Base-by-base conservation (phyloP, 92 coral and sea anemone genomes). In the Palythoa grandiflora region DNA sequence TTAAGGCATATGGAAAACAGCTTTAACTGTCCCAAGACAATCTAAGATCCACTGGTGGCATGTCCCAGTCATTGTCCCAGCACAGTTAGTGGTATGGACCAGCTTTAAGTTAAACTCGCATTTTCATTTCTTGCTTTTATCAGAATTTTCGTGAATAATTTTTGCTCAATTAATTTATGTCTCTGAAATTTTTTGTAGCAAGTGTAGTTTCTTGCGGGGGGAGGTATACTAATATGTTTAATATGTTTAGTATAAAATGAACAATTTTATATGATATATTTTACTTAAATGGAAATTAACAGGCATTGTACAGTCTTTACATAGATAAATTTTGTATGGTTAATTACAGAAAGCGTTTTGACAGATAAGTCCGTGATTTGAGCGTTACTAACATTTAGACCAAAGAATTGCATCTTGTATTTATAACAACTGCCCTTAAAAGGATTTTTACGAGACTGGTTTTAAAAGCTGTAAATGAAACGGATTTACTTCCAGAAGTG, bases 251-350 rank as follows among this genome's bases (percentile, higher is more conserved):
- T 81, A 80, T 54, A 81, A 48, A 81, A 81, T 39, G 38, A 53
- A 65, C 19, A 47, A 48, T 81, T 81, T 44, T 81, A 81, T 66
- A 48, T 68, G 63, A 68, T 81, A 65, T 66, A 81, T 81, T 81
- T 81, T 81, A 81, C 61, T 68, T 59, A 66, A 38, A 63, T 44
- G 86, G 50, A 48, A 65, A 19, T 35, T 65, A 44, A 65, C 66
- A 65, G 73, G 60, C 20, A 40, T 80, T 65, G 73, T 80, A 44
- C 50, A 59, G 20, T 40, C 50, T 4, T 4, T 8, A 44, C 61
- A 15, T 48, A 44, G 19, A 59, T 66, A 66, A 66, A 81, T 63
- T 66, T 63, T 81, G 14, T 63, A 81, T 15, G 44, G 15, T 81
- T 81, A n/a, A 2, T 50, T 13, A 57, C n/a, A 59, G 83, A 37